Evolutionary conservation across 2,113 vertebrate genomes (phyloP).

Genomic region (Empidonax traillii): DNA sequence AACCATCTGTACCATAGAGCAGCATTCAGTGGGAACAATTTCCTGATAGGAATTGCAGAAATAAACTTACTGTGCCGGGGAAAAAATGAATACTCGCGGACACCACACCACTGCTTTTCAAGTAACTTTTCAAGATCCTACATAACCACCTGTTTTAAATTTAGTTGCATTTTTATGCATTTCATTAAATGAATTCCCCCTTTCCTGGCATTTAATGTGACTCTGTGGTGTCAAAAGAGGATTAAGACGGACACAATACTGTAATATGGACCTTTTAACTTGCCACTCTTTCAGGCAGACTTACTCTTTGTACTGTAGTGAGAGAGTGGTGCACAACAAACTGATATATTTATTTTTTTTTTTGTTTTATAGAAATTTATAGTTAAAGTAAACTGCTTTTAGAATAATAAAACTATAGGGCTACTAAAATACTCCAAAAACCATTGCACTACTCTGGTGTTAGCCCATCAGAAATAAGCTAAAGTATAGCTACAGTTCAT

Average conservation of each 20-base stretch:
- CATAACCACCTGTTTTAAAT: background rate
- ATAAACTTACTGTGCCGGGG: background rate
- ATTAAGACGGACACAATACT: background rate
- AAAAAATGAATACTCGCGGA: background rate
- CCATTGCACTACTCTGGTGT: background rate
- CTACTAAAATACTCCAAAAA: background rate
- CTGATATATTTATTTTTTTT: accelerated
- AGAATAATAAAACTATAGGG: background rate
- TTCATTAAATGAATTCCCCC: background rate
- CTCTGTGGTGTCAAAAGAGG: background rate
- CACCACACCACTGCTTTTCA: background rate
- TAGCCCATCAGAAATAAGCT: background rate
- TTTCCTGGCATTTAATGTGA: background rate
- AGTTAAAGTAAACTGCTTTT: background rate
- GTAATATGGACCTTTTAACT: background rate
- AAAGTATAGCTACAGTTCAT: background rate
- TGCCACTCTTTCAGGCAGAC: background rate
- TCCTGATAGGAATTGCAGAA: background rate
- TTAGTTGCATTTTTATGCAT: background rate
- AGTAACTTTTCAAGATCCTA: background rate
- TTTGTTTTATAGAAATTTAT: background rate
- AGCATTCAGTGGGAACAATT: background rate
- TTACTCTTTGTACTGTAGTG: background rate
- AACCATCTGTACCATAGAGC: background rate
- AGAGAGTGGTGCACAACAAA: background rate